These are phyloP conservation scores for Halichoeres trimaculatus DNA, from an alignment of 2,113 vertebrate species.

Conservation along the genomic window DNA sequence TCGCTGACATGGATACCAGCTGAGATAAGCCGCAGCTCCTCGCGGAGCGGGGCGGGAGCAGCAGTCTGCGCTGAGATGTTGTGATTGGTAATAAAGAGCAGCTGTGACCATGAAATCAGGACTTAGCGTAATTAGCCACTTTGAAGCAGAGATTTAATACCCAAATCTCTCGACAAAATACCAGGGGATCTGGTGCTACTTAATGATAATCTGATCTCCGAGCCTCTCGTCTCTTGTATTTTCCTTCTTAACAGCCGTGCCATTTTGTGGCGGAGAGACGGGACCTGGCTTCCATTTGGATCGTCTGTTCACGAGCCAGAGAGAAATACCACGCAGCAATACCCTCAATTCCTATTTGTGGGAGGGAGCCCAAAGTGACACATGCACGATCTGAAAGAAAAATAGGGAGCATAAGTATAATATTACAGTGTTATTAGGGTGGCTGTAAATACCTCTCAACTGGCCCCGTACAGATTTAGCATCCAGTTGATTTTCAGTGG, in stretches of 20 bases:
- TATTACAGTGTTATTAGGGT: constrained; percentile 80
- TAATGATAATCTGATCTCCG: constrained; percentile 85
- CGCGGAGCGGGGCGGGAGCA: constrained; percentile 44
- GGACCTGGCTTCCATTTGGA: constrained; percentile 76
- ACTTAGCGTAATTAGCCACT: constrained; percentile 85
- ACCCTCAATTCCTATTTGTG: constrained; percentile 68
- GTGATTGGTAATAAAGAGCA: constrained; percentile 84
- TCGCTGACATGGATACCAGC: constrained; percentile 72
- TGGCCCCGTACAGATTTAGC: constrained; percentile 53
- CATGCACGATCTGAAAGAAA: constrained; percentile 73
- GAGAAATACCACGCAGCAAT: constrained; percentile 59
- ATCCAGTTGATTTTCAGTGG: constrained; percentile 62
- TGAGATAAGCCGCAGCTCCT: constrained; percentile 74
- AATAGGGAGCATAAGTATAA: constrained; percentile 74
- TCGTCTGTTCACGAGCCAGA: constrained; percentile 79
- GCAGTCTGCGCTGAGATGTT: constrained; percentile 67
- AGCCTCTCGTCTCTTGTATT: constrained; percentile 76
- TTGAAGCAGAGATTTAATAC: constrained; percentile 86
- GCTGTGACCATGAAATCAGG: constrained; percentile 88
- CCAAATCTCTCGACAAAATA: constrained; percentile 84
- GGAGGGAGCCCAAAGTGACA: constrained; percentile 70
- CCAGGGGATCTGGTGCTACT: constrained; percentile 80
- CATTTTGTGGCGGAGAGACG: constrained; percentile 57
- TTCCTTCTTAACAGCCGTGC: constrained; percentile 71
- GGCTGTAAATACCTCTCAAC: constrained; percentile 54